Percentiles rank a stretch among this genome's conserved stretches.
Evolutionary conservation across 2,113 vertebrate species (phyloP).

Genomic region (Pterocles orientalis): DNA sequence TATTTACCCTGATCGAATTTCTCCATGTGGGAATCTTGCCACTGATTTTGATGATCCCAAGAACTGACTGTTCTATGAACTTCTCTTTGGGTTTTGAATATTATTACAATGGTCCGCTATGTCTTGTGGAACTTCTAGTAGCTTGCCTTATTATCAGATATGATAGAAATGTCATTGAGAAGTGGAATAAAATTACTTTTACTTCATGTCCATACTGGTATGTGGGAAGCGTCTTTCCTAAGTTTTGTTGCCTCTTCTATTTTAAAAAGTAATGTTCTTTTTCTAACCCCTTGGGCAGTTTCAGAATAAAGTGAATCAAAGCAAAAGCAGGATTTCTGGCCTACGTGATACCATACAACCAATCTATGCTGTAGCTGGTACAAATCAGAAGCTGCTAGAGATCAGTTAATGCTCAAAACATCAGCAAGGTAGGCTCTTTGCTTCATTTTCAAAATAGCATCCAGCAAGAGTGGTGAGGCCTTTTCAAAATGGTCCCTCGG

Average conservation of each 20-base stretch:
- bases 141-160: conserved; percentile 50
- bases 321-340: background rate
- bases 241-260: background rate
- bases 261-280: background rate
- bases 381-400: background rate
- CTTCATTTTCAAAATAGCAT: background rate
- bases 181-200: conserved; percentile 67
- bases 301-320: background rate
- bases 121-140: conserved; percentile 61
- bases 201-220: conserved; percentile 23
- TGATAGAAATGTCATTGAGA: conserved; percentile 49
- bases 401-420: background rate
- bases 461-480: background rate
- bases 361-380: background rate
- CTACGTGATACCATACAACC: background rate
- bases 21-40: background rate
- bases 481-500: background rate
- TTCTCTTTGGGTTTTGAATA: conserved; percentile 35
- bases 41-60: conserved; percentile 39
- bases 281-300: background rate
- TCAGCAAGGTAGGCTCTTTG: background rate
- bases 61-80: conserved; percentile 28
- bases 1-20: background rate
- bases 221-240: conserved; percentile 19
- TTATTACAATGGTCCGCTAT: conserved; percentile 31